These are phyloP conservation scores for Grus americana DNA, from an alignment of 2,113 vertebrate species.

Conservation along the genomic window DNA sequence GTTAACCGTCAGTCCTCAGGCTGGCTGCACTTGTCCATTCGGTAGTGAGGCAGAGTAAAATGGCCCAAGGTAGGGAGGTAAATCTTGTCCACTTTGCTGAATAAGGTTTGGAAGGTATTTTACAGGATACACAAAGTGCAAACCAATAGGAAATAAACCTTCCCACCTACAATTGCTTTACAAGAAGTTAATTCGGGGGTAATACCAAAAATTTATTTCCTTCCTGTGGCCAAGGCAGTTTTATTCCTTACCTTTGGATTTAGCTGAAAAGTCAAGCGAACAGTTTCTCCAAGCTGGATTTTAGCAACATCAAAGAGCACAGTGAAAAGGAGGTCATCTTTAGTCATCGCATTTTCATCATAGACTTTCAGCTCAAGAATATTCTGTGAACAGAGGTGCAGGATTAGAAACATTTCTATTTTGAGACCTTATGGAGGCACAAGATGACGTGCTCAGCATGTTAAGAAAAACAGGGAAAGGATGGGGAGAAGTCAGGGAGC, in stretches of 20 bases:
- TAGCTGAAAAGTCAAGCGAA: constrained; percentile 6
- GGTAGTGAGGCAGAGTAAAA: background rate
- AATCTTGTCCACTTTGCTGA: background rate
- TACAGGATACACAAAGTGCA: background rate
- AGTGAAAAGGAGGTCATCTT: constrained; percentile 69
- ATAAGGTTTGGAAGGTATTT: background rate
- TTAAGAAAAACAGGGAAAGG: background rate
- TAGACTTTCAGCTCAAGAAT: constrained; percentile 75
- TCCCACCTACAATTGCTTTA: background rate
- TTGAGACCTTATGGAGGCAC: background rate
- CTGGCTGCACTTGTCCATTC: background rate
- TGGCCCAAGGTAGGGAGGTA: background rate
- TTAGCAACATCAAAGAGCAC: constrained; percentile 73
- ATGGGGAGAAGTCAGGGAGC: background rate
- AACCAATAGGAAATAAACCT: background rate
- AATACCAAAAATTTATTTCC: background rate
- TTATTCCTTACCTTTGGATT: constrained; percentile 43
- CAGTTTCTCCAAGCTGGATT: constrained; percentile 63
- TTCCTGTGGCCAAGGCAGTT: background rate
- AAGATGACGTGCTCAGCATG: background rate
- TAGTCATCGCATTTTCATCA: constrained; percentile 64
- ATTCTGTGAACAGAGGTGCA: constrained; percentile 63
- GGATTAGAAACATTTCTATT: background rate
- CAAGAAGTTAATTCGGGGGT: background rate
- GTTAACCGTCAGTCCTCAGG: background rate